Evolutionary conservation across 2,113 vertebrate genomes (phyloP), one percentile per base, ranked within the genome.

Genomic region (Orthonyx spaldingii): DNA sequence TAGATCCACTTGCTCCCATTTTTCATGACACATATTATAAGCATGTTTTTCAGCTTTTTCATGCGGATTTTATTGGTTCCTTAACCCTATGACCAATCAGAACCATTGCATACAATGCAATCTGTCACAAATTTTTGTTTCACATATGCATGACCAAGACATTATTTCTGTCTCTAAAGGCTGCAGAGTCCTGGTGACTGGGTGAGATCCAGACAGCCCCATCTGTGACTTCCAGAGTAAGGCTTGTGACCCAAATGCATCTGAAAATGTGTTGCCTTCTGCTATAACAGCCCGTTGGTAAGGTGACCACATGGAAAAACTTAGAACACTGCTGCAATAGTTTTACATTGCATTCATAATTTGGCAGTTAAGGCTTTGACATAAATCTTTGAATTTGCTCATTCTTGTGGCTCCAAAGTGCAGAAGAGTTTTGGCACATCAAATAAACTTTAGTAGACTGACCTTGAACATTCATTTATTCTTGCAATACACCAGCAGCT

Each of bases 391-490:
- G 21, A 55, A 44, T 84, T 70, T 74, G 16, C 26, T 70, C 42
- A 44, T 86, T 85, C 47, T 90, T 83, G 55, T 70, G 30, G 30
- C 70, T 86, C 71, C 63, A 77, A 87, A 95, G 32, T 1, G 17
- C 8, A 71, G 41, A 78, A 87, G 53, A 74, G 42, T 77, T 85
- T 90, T 85, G 79, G 66, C n/a, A 63, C 33, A 81, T 78, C 55
- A 88, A 80, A 88, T 59, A n/a, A 77, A 86, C 35, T 70, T 91
- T 20, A 84, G 52, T 19, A 90, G 60, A n/a, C 46, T 66, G 82
- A 90, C 42, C 71, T 90, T 84, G 71, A 90, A 55, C 23, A 33
- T 64, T 78, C 79, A 86, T 84, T 94, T 90, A 86, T 92, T 84
- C 60, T 77, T 91, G 63, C 39, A 60, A 50, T 39, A 75, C 33